Evolutionary conservation across 2,888 invertebrate species (phyloP).

Genomic region (Gerris lacustris): DNA sequence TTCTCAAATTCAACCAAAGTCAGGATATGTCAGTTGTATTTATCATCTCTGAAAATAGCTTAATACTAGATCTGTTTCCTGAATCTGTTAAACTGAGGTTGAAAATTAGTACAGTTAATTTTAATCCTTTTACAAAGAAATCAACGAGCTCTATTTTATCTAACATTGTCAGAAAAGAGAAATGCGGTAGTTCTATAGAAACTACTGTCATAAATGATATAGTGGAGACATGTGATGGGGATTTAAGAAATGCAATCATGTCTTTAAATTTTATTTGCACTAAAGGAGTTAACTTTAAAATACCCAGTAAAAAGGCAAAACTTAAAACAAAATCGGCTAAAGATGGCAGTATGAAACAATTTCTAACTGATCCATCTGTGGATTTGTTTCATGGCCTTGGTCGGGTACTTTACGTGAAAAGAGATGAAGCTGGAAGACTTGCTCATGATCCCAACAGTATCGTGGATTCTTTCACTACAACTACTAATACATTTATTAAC

Average conservation of each 20-base stretch:
- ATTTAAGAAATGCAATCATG: constrained; percentile 7
- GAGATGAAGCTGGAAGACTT: not conserved
- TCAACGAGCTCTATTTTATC: not conserved
- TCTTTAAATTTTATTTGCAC: not conserved
- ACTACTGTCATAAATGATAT: not conserved
- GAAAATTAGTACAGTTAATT: constrained; percentile 5
- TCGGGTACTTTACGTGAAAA: not conserved
- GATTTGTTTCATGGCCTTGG: constrained; percentile 8
- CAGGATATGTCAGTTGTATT: not conserved
- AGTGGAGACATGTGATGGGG: not conserved
- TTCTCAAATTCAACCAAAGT: not conserved
- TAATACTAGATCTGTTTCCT: constrained; percentile 4
- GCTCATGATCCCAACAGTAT: constrained; percentile 17
- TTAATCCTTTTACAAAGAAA: constrained; percentile 5
- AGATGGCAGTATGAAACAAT: not conserved
- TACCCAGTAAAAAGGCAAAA: not conserved
- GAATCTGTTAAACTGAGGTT: not conserved
- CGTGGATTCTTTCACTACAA: constrained; percentile 19
- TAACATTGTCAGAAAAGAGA: not conserved
- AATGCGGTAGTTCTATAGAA: not conserved
- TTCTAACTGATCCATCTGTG: not conserved
- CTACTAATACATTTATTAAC: constrained; percentile 20
- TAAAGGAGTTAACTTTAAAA: not conserved
- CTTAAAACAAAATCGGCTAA: not conserved
- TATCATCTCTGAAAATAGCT: not conserved